These are phyloP conservation scores for Neostethus bicornis DNA, from an alignment of 2,797 vertebrate species.

Conservation along the genomic window DNA sequence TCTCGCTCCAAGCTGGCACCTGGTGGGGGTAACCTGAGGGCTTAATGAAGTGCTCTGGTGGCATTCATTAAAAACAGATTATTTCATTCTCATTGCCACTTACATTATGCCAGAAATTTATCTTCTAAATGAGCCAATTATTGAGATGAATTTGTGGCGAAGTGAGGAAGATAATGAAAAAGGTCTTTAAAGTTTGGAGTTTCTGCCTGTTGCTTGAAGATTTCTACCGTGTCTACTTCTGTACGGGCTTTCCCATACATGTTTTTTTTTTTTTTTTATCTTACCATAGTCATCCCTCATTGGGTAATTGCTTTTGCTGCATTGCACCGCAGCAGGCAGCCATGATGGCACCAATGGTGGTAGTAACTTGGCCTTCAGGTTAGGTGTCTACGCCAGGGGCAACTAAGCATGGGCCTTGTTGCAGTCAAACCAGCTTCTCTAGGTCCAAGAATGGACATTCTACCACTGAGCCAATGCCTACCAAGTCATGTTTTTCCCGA, in stretches of 20 bases:
- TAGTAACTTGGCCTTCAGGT: no score
- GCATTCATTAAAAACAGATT: constrained; percentile 78
- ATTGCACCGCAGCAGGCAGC: no score
- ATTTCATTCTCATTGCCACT: constrained; percentile 67
- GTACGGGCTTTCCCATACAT: not conserved
- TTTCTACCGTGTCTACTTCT: not conserved
- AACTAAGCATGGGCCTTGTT: no score
- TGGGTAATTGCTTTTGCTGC: not conserved
- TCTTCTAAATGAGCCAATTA: constrained; percentile 72
- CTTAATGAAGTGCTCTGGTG: constrained; percentile 75
- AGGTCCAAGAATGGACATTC: no score
- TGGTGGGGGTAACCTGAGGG: constrained; percentile 54
- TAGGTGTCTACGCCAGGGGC: no score
- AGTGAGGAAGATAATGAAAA: not conserved
- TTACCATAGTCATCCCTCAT: not conserved
- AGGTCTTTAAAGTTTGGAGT: not conserved
- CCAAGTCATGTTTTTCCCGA: no score
- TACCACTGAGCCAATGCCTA: no score
- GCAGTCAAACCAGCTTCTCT: no score
- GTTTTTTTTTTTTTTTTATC: not conserved
- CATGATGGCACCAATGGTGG: no score
- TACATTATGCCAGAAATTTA: constrained; percentile 66
- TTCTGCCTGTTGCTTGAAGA: constrained; percentile 10
- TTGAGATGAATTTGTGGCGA: constrained; percentile 44
- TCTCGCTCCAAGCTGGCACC: constrained; percentile 33